These are phyloP conservation scores for Podotricha telesiphe DNA, from an alignment of 2,888 invertebrate species.

Conservation along the genomic window DNA sequence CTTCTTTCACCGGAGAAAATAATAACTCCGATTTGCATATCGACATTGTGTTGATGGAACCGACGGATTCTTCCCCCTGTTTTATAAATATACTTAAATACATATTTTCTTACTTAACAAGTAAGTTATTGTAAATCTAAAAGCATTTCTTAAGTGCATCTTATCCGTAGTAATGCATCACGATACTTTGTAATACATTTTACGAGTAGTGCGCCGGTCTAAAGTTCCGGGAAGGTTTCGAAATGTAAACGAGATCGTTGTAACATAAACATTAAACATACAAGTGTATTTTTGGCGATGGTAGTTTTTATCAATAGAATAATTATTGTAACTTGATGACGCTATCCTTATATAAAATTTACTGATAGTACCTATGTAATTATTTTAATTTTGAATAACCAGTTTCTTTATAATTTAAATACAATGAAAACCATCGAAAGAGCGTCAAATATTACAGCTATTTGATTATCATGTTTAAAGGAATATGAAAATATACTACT, in stretches of 20 bases:
- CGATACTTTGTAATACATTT: constrained; percentile 26
- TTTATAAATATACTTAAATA: constrained; percentile 29
- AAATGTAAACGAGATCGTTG: constrained; percentile 66
- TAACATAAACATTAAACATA: constrained; percentile 75
- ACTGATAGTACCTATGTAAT: not conserved
- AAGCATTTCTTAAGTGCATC: not conserved
- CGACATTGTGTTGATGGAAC: constrained; percentile 91
- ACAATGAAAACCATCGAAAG: not conserved
- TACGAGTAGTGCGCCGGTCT: constrained; percentile 40
- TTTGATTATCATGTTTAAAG: not conserved
- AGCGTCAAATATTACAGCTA: not conserved
- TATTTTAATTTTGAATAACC: not conserved
- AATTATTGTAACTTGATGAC: constrained; percentile 3
- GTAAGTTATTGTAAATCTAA: not conserved
- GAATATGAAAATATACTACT: not conserved
- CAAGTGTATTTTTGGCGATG: constrained; percentile 69
- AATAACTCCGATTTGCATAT: constrained; percentile 95
- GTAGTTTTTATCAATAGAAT: constrained; percentile 25
- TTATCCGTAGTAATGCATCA: not conserved
- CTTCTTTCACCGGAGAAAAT: constrained; percentile 95
- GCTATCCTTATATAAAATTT: not conserved
- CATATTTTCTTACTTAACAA: not conserved
- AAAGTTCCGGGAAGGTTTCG: constrained; percentile 69
- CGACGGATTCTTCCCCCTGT: constrained; percentile 89
- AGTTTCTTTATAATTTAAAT: constrained; percentile 1